Evolutionary conservation across 2,888 invertebrate species (phyloP), one percentile per base, ranked within the genome.

Genomic region (Erebia aethiops): DNA sequence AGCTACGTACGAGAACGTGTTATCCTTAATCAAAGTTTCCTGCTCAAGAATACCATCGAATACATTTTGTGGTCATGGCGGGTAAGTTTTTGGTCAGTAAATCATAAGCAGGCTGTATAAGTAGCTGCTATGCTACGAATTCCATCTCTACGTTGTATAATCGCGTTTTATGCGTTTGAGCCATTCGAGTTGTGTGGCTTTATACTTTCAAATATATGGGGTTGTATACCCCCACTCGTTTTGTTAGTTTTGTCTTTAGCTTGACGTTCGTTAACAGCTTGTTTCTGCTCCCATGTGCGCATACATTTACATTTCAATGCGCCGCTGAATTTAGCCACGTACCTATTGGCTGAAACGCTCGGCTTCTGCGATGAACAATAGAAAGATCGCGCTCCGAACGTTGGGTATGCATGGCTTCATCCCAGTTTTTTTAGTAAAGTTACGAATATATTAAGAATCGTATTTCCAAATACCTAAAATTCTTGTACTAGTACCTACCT

Each of bases 261-360:
- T 82, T 79, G 81, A 78, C 80, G 86, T 90, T 91, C 90, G 91
- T 91, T 90, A 91, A 89, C 82, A 87, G 86, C 85, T 88, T 88
- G 88, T 89, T 86, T 84, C 84, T 80, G 80, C 77, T 81, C 83
- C 80, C 81, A 83, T 80, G 81, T 81, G 79, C 82, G 46, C 46
- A 46, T 46, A 81, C 87, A 87, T 88, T 89, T 87, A 87, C 86
- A 84, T 88, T 87, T 86, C 86, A 85, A 83, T 82, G 82, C 79
- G 80, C 80, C 77, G 77, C 72, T 71, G 75, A 75, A 74, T 78
- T 78, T 77, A 78, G 77, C 78, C 79, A 80, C 81, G 82, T 83
- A n/a, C n/a, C n/a, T n/a, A 82, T 82, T 80, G 81, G 81, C 80
- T 78, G 73, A 80, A 78, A 81, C 79, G 80, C 79, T 76, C 73